Base-by-base conservation (phyloP, 1,140 invertebrate species). In the Drosophila littoralis region DNA sequence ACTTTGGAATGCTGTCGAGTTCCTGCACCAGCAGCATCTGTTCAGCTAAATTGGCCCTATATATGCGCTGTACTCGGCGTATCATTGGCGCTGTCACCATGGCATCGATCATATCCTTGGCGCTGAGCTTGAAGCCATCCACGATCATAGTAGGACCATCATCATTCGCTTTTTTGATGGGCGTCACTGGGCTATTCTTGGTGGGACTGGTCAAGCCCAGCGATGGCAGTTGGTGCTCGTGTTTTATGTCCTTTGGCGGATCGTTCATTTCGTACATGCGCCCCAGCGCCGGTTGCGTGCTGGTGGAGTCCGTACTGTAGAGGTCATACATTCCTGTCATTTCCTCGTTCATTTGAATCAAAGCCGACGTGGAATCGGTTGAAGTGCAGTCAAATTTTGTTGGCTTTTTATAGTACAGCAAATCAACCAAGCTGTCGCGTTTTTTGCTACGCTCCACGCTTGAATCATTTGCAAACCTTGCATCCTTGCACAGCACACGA, bases 41-140 rank as follows among this genome's bases (percentile, higher is more conserved):
- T 0, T 64, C 46, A 7, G 22, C 35, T 22, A 64, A 36, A 15
- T 33, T 51, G 46, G 8, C 6, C 2, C 9, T 12, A 15, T 64
- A 64, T 1, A 38, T 22, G 15, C 60, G 60, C 9, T 63, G 60
- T 12, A 63, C n/a, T 12, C 60, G 46, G 1, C 17, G 22, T 15
- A 63, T 52, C 10, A 64, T 40, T 4, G 60, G 60, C 1, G 7
- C 9, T 0, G 36, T 32, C 2, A 63, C 46, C 35, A 7, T 40
- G 7, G 8, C 32, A 40, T 52, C 12, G 17, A 63, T 32, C 12
- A 57, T 22, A 7, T 57, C 51, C 17, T 32, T 2, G 7, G 51
- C n/a, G 1, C 12, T 52, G 0, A 50, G 7, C 5, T 8, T 9
- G 38, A 5, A 9, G 10, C 38, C 8, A 40, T 40, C 9, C 22